These are phyloP conservation scores for Gadus macrocephalus DNA, from an alignment of 2,113 vertebrate species.

Conservation along the genomic window DNA sequence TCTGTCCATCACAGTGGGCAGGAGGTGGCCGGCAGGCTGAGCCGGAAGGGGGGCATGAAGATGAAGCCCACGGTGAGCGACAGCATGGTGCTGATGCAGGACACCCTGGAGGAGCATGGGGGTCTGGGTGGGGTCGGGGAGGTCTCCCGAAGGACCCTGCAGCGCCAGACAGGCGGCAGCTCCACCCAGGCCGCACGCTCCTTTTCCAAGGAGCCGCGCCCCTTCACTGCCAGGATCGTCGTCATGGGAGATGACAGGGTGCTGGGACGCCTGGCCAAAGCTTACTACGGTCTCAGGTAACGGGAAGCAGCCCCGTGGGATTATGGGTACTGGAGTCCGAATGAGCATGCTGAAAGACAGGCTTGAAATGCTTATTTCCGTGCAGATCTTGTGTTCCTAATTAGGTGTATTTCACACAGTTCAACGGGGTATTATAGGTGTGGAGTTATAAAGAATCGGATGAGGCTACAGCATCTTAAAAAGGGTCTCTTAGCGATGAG, in stretches of 20 bases:
- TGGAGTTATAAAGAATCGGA: too few relatives aligned
- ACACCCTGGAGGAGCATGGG: conserved; percentile 59
- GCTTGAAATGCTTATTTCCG: not conserved
- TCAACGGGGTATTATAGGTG: too few relatives aligned
- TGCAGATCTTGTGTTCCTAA: too few relatives aligned
- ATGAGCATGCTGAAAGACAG: not conserved
- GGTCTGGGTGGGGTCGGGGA: conserved; percentile 13
- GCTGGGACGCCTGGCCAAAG: conserved; percentile 83
- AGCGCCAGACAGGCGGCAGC: not conserved
- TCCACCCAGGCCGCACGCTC: conserved; percentile 7
- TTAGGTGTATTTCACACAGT: too few relatives aligned
- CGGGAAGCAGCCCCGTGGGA: not conserved
- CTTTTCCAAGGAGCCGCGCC: conserved; percentile 65
- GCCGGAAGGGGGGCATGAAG: conserved; percentile 80
- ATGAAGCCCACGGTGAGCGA: conserved; percentile 72
- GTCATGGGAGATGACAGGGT: conserved; percentile 84
- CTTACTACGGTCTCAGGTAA: conserved; percentile 84
- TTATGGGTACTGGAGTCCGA: not conserved
- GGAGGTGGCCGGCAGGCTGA: conserved; percentile 52
- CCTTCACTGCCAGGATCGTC: conserved; percentile 82
- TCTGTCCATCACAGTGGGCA: too few relatives aligned
- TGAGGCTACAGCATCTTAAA: too few relatives aligned
- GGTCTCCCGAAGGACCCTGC: conserved; percentile 35
- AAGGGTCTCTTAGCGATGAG: too few relatives aligned
- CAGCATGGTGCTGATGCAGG: conserved; percentile 71